phyloP scores from a whole-genome alignment of 2,113 vertebrate species.

The Smithornis capensis region DNA sequence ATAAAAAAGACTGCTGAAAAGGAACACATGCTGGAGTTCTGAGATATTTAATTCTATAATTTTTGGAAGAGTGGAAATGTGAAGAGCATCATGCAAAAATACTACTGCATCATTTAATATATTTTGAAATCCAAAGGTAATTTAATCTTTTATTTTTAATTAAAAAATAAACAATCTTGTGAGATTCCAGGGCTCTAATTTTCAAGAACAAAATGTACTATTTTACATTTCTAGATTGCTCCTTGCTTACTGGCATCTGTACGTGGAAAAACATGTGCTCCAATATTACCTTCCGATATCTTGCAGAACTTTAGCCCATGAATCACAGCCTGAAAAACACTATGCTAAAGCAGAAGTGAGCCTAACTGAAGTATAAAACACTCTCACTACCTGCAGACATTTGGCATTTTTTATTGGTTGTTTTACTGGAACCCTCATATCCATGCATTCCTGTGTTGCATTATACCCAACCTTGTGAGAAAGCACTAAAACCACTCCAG shows the following conservation, averaged over 20 bases:
- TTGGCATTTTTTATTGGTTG: not conserved
- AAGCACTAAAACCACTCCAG: not conserved
- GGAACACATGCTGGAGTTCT: not conserved
- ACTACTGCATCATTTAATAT: not conserved
- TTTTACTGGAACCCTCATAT: not conserved
- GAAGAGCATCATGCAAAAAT: not conserved
- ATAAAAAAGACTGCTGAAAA: not conserved
- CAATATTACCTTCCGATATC: not conserved
- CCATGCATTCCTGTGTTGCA: not conserved
- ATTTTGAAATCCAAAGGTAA: not conserved
- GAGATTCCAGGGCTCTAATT: not conserved
- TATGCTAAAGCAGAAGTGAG: not conserved
- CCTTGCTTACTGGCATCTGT: not conserved
- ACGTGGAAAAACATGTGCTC: not conserved
- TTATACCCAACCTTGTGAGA: not conserved
- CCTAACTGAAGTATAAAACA: not conserved
- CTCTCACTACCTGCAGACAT: not conserved
- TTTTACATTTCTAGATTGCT: not conserved
- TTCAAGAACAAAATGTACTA: not conserved
- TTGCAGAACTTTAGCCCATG: not conserved
- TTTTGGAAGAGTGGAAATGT: not conserved
- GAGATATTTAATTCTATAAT: not conserved
- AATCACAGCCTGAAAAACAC: not conserved
- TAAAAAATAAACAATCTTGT: not conserved
- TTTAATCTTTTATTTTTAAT: not conserved